A percentile compares a stretch with the other conserved stretches of the same genome.
Evolutionary conservation across 1,140 invertebrate genomes (phyloP).

Genomic region (Caenorhabditis brenneri): DNA sequence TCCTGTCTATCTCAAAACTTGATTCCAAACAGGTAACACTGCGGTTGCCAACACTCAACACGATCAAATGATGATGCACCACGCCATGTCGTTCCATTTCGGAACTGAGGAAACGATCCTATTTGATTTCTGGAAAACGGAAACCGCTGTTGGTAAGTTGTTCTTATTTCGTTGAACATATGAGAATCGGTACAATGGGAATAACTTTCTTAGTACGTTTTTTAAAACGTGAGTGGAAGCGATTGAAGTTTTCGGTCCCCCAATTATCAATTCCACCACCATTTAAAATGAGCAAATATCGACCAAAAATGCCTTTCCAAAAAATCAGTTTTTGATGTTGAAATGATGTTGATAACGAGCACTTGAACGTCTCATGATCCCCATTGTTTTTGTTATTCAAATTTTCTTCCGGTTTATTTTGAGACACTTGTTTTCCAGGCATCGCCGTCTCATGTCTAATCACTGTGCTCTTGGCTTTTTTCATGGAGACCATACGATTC

Average conservation of each 20-base stretch:
- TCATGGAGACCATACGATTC: constrained; percentile 62
- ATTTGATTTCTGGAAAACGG: constrained; percentile 64
- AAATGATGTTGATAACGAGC: not conserved
- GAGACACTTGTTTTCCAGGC: constrained; percentile 55
- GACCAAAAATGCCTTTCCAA: not conserved
- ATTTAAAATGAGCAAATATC: too few species aligned
- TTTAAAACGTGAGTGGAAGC: too few species aligned
- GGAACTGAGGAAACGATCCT: constrained; percentile 64
- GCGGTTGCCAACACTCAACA: not conserved
- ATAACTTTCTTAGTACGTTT: too few species aligned
- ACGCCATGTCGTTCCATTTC: constrained; percentile 68
- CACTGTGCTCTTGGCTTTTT: constrained; percentile 61
- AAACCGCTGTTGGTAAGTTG: constrained; percentile 60
- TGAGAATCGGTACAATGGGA: not conserved
- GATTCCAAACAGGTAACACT: constrained; percentile 3
- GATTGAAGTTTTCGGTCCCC: too few species aligned
- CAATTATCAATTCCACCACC: too few species aligned
- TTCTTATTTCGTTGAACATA: not conserved
- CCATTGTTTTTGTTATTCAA: not conserved
- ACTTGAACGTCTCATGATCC: too few species aligned
- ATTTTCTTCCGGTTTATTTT: not conserved
- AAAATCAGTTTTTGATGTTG: not conserved
- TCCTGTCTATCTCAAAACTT: not conserved
- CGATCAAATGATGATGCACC: constrained; percentile 38
- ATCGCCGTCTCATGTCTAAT: constrained; percentile 62